A percentile compares a stretch with the other conserved stretches of the same genome.
Conservation (phyloP, 2,797 vertebrate genomes). For the Stomatorhinus walkeri region DNA sequence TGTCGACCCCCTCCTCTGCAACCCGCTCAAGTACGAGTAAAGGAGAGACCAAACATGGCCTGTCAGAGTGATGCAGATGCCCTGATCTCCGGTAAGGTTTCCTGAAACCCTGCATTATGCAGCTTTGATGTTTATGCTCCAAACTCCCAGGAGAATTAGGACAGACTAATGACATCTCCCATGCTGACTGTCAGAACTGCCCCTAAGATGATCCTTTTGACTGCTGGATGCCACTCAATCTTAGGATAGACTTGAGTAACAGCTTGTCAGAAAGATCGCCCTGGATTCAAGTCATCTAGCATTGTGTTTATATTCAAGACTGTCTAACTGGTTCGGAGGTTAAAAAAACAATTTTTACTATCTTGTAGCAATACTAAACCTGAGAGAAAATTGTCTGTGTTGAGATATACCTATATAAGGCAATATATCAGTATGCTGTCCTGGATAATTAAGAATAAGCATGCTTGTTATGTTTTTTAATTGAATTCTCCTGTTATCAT, state of each 20-base stretch:
- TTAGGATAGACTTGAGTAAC: not conserved
- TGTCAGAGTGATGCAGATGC: conserved; percentile 17
- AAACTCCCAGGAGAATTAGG: not conserved
- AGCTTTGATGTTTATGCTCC: conserved; percentile 8
- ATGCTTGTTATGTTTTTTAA: conserved; percentile 6
- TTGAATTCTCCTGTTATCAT: conserved; percentile 12
- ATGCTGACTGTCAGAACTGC: conserved; percentile 1
- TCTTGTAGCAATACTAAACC: not conserved
- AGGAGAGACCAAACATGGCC: conserved; percentile 28
- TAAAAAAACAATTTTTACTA: not conserved
- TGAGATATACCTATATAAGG: not conserved
- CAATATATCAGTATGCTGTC: not conserved
- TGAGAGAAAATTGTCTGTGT: not conserved
- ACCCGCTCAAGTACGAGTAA: conserved; percentile 20
- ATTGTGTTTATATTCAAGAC: not conserved
- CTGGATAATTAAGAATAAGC: not conserved
- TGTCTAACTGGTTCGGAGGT: not conserved
- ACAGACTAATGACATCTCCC: conserved; percentile 11
- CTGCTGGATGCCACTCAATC: conserved; percentile 8
- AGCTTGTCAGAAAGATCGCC: not conserved
- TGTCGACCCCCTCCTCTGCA: not conserved
- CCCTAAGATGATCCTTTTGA: not conserved
- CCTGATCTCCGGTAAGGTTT: not conserved
- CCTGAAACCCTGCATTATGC: conserved; percentile 1
- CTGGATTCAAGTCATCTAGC: not conserved